Percentiles rank a stretch among this genome's conserved stretches.
These are phyloP conservation scores for Troglohyphantes excavatus DNA, from an alignment of 2,888 invertebrate genomes.

Conservation along the genomic window DNA sequence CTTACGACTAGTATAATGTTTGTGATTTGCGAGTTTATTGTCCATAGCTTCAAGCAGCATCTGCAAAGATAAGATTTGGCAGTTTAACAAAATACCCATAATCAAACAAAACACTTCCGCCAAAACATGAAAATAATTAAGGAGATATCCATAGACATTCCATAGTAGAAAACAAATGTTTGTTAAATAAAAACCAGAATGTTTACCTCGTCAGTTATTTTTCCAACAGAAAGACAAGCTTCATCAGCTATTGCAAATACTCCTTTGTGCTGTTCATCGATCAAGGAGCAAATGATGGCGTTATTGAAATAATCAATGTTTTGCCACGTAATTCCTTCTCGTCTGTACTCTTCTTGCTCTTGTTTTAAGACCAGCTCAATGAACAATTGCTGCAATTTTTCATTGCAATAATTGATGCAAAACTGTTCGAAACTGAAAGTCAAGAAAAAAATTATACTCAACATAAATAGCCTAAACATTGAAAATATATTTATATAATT, in stretches of 20 bases:
- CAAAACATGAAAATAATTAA: not conserved
- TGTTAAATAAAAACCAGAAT: no score
- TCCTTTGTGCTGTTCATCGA: slow-evolving; percentile 96
- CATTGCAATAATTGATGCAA: slow-evolving; percentile 99
- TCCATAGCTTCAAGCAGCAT: slow-evolving; percentile 96
- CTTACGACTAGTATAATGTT: slow-evolving; percentile 91
- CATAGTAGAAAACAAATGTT: no score
- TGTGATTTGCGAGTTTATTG: slow-evolving; percentile 91
- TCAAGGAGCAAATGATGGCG: slow-evolving; percentile 96
- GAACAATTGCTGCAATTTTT: slow-evolving; percentile 98
- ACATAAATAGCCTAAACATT: no score
- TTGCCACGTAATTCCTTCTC: slow-evolving; percentile 97
- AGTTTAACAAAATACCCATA: not conserved
- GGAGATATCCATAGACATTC: no score
- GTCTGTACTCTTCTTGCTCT: slow-evolving; percentile 98
- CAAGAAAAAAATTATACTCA: no score
- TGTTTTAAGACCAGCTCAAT: slow-evolving; percentile 98
- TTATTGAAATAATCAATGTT: slow-evolving; percentile 98
- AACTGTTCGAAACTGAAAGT: slow-evolving; percentile 92
- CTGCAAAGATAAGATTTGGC: slow-evolving; percentile 82
- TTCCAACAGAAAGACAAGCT: slow-evolving; percentile 97
- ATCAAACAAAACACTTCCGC: not conserved
- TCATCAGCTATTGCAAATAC: slow-evolving; percentile 96
- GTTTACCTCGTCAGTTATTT: slow-evolving; percentile 87
- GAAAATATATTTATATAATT: no score